phyloP scores from a whole-genome alignment of 2,113 vertebrate genomes.

The Eulacestoma nigropectus region DNA sequence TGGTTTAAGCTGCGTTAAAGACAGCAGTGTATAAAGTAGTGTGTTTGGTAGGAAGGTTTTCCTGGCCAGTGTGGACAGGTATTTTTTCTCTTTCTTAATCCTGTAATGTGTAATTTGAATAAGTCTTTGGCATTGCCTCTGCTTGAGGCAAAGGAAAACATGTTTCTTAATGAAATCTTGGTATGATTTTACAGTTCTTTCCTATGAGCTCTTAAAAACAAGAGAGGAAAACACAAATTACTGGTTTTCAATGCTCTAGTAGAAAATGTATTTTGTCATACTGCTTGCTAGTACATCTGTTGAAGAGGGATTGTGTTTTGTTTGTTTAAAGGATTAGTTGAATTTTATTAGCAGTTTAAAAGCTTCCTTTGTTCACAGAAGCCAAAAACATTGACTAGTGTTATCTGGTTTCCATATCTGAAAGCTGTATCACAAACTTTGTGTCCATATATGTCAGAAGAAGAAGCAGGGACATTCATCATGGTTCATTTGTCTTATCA shows the following conservation, averaged over 20 bases:
- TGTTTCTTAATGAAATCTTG: slow-evolving; percentile 7
- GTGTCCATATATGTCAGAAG: not conserved
- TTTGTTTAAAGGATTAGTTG: not conserved
- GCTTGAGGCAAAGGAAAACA: not conserved
- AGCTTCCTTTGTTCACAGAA: not conserved
- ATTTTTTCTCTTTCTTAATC: not conserved
- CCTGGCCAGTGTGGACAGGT: not conserved
- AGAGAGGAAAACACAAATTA: not conserved
- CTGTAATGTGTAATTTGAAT: not conserved
- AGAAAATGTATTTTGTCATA: not conserved
- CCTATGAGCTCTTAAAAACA: not conserved
- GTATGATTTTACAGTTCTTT: not conserved
- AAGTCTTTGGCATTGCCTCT: not conserved
- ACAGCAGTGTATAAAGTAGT: not conserved
- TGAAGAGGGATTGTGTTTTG: not conserved
- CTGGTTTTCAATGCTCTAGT: not conserved
- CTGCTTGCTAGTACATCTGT: not conserved
- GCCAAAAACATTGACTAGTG: not conserved
- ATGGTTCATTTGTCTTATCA: not conserved
- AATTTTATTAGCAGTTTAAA: not conserved
- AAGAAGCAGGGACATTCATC: not conserved
- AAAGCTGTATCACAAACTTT: not conserved
- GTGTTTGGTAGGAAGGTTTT: not conserved
- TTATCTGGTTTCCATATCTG: not conserved
- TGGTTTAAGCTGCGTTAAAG: not conserved